Conservation (phyloP, 1,140 invertebrate genomes). For the Penaeus vannamei region DNA sequence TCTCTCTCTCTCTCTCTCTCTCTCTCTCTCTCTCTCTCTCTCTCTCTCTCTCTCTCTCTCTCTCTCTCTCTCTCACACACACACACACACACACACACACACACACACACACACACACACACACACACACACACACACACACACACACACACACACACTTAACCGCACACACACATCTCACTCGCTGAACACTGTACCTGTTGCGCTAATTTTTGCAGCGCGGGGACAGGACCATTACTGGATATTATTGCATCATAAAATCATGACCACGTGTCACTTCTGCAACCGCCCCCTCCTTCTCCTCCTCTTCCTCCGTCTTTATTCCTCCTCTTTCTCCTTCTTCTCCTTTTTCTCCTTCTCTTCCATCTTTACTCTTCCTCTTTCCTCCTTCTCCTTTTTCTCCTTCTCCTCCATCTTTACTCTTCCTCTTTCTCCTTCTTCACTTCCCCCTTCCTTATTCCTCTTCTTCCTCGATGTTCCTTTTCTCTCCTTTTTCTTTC, state of each 20-base stretch:
- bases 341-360: too few species aligned
- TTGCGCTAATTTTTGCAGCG: slow-evolving; percentile 64
- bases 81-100: slow-evolving; percentile 10
- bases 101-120: background rate
- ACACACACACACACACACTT: slow-evolving; percentile 43
- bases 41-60: too few species aligned
- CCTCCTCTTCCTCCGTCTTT: background rate
- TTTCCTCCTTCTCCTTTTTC: background rate
- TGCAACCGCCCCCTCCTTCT: slow-evolving; percentile 8
- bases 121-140: slow-evolving; percentile 40
- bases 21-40: background rate
- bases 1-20: background rate
- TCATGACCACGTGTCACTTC: slow-evolving; percentile 56
- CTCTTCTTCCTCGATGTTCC: too few species aligned
- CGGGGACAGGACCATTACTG: slow-evolving; percentile 48
- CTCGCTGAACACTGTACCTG: slow-evolving; percentile 40
- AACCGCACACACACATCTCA: slow-evolving; percentile 51
- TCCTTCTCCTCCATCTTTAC: background rate
- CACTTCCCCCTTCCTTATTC: background rate
- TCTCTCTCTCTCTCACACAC: background rate
- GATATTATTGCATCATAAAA: slow-evolving; percentile 65
- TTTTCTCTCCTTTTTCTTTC: background rate
- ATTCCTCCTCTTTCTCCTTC: background rate
- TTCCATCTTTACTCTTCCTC: background rate
- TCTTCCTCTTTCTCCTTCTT: background rate